Percentiles rank a stretch among this genome's conserved stretches.
Evolutionary conservation across 1,140 invertebrate genomes (phyloP).

Genomic region (Magallana gigas): DNA sequence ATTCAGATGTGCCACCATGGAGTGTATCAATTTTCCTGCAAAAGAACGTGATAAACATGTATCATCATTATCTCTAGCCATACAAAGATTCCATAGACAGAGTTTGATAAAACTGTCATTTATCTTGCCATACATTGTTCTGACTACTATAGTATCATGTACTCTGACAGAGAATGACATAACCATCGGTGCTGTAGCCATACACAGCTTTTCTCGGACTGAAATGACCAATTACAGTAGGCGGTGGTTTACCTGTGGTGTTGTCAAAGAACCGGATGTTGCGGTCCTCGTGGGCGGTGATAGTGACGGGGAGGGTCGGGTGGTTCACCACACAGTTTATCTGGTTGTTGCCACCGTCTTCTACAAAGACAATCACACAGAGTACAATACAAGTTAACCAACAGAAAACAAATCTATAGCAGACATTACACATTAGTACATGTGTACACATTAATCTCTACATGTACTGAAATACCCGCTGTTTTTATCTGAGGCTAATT

Average conservation of each 20-base stretch:
- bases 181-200: too few species aligned
- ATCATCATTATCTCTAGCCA: neutral
- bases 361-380: slow-evolving; percentile 60
- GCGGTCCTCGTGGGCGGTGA: slow-evolving; percentile 98
- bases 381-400: neutral
- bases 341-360: slow-evolving; percentile 79
- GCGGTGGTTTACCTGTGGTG: slow-evolving; percentile 85
- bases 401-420: too few species aligned
- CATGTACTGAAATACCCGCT: too few species aligned
- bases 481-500: too few species aligned
- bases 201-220: too few species aligned
- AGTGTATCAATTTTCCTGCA: slow-evolving; percentile 91
- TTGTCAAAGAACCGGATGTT: slow-evolving; percentile 99
- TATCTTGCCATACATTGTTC: neutral
- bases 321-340: slow-evolving; percentile 95
- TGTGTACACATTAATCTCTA: too few species aligned
- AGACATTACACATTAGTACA: too few species aligned
- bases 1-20: slow-evolving; percentile 99
- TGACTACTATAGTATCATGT: too few species aligned
- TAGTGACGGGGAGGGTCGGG: slow-evolving; percentile 95
- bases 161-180: too few species aligned
- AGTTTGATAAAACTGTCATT: neutral
- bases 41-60: slow-evolving; percentile 41
- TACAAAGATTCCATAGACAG: neutral
- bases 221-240: neutral